Evolutionary conservation across 1,140 invertebrate genomes (phyloP).

Genomic region (Drosophila pallidifrons): DNA sequence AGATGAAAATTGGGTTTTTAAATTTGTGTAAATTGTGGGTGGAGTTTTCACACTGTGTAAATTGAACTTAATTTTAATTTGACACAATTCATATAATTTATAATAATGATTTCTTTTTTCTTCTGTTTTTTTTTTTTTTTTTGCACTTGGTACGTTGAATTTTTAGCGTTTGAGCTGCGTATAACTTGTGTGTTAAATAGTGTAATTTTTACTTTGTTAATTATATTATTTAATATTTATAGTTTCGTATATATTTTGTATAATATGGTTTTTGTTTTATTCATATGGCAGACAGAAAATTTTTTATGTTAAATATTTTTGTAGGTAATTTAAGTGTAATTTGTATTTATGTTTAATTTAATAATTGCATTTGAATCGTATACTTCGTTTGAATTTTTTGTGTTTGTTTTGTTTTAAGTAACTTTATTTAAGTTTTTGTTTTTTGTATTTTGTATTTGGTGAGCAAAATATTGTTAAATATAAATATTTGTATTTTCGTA

Average conservation of each 20-base stretch:
- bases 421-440: constrained; percentile 44
- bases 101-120: constrained; percentile 30
- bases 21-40: constrained; percentile 21
- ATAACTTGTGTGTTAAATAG: constrained; percentile 64
- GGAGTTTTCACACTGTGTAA: constrained; percentile 19
- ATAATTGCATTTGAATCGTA: constrained; percentile 84
- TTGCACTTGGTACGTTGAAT: constrained; percentile 79
- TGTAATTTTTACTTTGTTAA: constrained; percentile 41
- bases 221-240: constrained; percentile 28
- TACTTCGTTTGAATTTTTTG: constrained; percentile 72
- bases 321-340: constrained; percentile 43
- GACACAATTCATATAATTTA: constrained; percentile 66
- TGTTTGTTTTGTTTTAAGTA: constrained; percentile 57
- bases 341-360: constrained; percentile 69
- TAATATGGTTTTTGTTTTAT: background rate
- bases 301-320: constrained; percentile 44
- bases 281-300: constrained; percentile 54
- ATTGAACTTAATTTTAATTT: constrained; percentile 66
- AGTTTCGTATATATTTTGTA: constrained; percentile 46
- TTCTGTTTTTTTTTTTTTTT: constrained; percentile 64
- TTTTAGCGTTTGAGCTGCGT: constrained; percentile 68
- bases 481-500: constrained; percentile 56
- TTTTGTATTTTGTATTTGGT: constrained; percentile 43
- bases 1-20: background rate
- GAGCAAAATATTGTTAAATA: constrained; percentile 78